Conservation (phyloP, 2,888 invertebrate genomes). For the Pammene fasciana region DNA sequence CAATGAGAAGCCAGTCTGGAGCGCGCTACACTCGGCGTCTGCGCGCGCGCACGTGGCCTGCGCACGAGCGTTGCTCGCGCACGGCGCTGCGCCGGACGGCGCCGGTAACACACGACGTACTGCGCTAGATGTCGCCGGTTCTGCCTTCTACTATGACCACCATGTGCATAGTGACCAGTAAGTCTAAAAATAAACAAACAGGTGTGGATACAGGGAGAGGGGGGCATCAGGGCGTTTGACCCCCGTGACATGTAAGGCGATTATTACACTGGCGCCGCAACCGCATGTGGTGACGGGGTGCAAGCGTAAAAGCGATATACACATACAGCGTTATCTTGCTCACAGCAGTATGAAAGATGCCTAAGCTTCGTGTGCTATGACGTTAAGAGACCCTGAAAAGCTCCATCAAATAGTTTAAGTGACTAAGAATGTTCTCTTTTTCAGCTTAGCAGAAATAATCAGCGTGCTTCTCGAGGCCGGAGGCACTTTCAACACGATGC, state of each 20-base stretch:
- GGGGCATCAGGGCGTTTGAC: too few relatives aligned
- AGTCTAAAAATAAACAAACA: constrained; percentile 1
- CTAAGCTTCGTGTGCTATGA: too few relatives aligned
- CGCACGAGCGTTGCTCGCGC: constrained; percentile 28
- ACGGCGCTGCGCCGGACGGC: constrained; percentile 26
- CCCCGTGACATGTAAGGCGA: too few relatives aligned
- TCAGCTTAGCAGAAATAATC: constrained; percentile 31
- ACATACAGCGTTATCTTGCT: too few relatives aligned
- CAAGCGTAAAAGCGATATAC: too few relatives aligned
- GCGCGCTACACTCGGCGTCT: constrained; percentile 32
- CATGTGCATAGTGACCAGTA: constrained; percentile 27
- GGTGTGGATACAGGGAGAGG: too few relatives aligned
- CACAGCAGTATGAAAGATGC: too few relatives aligned
- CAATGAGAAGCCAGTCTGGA: constrained; percentile 37
- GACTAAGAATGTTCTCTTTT: background rate
- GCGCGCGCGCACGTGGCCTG: constrained; percentile 34
- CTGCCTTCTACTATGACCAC: constrained; percentile 34
- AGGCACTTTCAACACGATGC: constrained; percentile 32
- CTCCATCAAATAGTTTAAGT: too few relatives aligned
- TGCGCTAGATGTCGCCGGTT: constrained; percentile 35
- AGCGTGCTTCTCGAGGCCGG: constrained; percentile 19
- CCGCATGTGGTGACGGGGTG: too few relatives aligned
- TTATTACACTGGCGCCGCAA: too few relatives aligned
- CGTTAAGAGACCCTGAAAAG: too few relatives aligned
- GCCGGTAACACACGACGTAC: constrained; percentile 30